Percentiles rank a stretch among this genome's conserved stretches.
phyloP scores from a whole-genome alignment of 2,888 invertebrate genomes.

The Cephus pygmeus region DNA sequence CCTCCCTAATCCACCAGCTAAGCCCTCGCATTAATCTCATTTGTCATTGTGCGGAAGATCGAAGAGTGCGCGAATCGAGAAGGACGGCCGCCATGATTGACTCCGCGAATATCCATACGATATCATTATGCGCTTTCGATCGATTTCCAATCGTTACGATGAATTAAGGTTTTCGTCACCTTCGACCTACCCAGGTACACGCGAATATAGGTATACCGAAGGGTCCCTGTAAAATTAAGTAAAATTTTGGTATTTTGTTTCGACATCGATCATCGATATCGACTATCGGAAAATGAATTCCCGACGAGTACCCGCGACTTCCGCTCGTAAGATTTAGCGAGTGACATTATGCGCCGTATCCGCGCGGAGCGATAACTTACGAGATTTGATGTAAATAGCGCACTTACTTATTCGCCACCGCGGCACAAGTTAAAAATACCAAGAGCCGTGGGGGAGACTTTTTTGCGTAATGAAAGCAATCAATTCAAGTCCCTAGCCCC shows the following conservation, averaged over 20 bases:
- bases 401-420: conserved; percentile 62
- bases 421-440: conserved; percentile 60
- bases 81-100: conserved; percentile 27
- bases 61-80: conserved; percentile 35
- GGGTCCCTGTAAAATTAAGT: too few relatives aligned
- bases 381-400: conserved; percentile 64
- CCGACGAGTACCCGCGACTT: background rate
- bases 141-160: background rate
- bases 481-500: conserved; percentile 57
- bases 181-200: background rate
- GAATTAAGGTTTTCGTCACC: background rate
- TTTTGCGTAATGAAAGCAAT: conserved; percentile 65
- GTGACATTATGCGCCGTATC: conserved; percentile 31
- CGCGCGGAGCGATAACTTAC: conserved; percentile 54
- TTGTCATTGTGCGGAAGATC: conserved; percentile 52
- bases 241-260: background rate
- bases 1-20: conserved; percentile 48
- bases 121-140: background rate
- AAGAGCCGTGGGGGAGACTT: conserved; percentile 41
- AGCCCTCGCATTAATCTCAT: conserved; percentile 55
- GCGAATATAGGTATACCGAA: too few relatives aligned
- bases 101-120: background rate
- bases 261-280: background rate
- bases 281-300: background rate
- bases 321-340: conserved; percentile 38